phyloP scores from a whole-genome alignment of 2,113 vertebrate species.

The Pagrus major region DNA sequence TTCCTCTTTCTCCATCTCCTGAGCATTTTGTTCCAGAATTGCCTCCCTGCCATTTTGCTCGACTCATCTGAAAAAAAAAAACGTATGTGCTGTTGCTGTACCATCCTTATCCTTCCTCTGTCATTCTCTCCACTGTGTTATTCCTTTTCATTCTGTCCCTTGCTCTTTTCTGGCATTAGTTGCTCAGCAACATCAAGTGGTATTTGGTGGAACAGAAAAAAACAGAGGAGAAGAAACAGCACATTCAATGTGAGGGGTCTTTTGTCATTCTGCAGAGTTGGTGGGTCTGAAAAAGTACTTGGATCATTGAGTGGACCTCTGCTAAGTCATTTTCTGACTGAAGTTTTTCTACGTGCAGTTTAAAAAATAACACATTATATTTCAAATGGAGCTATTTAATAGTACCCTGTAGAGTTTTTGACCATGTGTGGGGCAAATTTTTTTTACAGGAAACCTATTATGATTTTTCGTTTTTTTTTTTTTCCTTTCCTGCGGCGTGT shows the following conservation, averaged over 20 bases:
- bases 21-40: conserved; percentile 29
- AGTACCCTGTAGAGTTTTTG: background rate
- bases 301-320: background rate
- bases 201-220: conserved; percentile 47
- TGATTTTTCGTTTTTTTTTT: too few species aligned
- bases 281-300: conserved; percentile 31
- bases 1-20: background rate
- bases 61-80: conserved; percentile 31
- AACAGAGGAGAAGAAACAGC: conserved; percentile 38
- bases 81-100: conserved; percentile 12
- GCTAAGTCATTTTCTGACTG: conserved; percentile 7
- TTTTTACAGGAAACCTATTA: background rate
- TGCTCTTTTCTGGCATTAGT: conserved; percentile 66
- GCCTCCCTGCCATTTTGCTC: conserved; percentile 29
- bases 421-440: background rate
- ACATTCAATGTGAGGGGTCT: conserved; percentile 34
- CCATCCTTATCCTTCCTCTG: conserved; percentile 39
- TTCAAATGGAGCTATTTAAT: background rate
- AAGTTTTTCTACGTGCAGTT: conserved; percentile 2
- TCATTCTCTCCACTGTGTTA: conserved; percentile 33
- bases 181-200: conserved; percentile 75
- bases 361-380: background rate
- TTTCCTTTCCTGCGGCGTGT: too few species aligned
- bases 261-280: conserved; percentile 41
- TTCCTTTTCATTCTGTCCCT: conserved; percentile 43